Evolutionary conservation across 2,888 invertebrate genomes (phyloP), one percentile per base, ranked within the genome.

Genomic region (Andrena minutula): DNA sequence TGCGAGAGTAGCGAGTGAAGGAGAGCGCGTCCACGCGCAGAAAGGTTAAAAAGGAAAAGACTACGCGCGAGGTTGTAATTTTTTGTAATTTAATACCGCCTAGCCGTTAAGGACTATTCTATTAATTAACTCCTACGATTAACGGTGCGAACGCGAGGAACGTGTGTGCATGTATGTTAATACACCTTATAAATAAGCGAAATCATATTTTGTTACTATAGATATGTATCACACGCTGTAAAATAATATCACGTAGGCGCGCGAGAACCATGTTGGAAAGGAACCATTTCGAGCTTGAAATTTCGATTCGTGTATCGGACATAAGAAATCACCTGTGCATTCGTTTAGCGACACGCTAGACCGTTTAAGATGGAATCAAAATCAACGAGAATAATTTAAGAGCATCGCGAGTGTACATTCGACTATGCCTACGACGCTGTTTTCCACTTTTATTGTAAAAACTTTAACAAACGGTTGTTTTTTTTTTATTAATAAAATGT

Each of bases 201-300:
- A 91, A 91, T 91, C 91, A 90, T 92, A 91, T 88, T 90, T 92
- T 92, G 92, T 93, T 93, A 92, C 89, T 91, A 89, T 91, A 90
- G 90, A 91, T 91, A 92, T 91, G 89, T 91, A 91, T 89, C 88
- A 91, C 91, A 90, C 92, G 89, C 90, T 93, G 92, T 92, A 93
- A 90, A 90, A 90, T 92, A 92, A 84, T 83, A 77, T 74, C 82
- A 81, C 76, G 77, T 79, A 75, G 69, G 79, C 73, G 75, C 73
- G 71, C 69, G 49, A 58, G 41, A 47, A 41, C 20, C 47, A 12
- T 41, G 16, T 41, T 41, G 47, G 16, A 53, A 56, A 49, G 16
- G 26, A 12, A 66, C 26, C 16, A 41, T 58, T 30, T 32, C 30
- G 35, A 10, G 16, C 10, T 41, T 47, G 8, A 32, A 71, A 47